phyloP scores from a whole-genome alignment of 2,888 invertebrate genomes.

The Hypena proboscidalis region DNA sequence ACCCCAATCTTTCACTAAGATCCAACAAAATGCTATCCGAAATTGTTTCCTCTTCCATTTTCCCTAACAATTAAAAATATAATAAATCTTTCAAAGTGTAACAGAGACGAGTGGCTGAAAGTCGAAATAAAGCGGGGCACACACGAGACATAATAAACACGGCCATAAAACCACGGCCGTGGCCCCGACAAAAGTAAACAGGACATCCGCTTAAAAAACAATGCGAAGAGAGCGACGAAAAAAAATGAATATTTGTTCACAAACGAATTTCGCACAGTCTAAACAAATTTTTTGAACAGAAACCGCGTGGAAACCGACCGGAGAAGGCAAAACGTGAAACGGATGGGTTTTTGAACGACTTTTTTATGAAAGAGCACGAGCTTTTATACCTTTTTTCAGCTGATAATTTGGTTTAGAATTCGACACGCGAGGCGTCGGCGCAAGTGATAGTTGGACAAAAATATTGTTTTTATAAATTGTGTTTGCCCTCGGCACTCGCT shows the following conservation, averaged over 20 bases:
- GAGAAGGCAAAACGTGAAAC: constrained; percentile 41
- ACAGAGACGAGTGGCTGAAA: constrained; percentile 44
- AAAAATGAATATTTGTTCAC: constrained; percentile 64
- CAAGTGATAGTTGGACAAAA: constrained; percentile 28
- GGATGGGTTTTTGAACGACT: constrained; percentile 51
- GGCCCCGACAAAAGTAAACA: constrained; percentile 62
- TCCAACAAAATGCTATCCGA: constrained; percentile 30
- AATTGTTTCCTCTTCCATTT: constrained; percentile 27
- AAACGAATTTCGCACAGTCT: constrained; percentile 65
- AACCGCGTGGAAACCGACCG: constrained; percentile 54
- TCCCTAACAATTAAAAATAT: constrained; percentile 41
- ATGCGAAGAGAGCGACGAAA: constrained; percentile 54
- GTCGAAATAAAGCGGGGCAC: constrained; percentile 42
- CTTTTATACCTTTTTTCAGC: constrained; percentile 43
- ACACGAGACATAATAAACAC: constrained; percentile 55
- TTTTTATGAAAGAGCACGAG: constrained; percentile 49
- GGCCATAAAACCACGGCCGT: constrained; percentile 54
- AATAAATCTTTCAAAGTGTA: constrained; percentile 54
- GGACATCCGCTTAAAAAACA: constrained; percentile 71
- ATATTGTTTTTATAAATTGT: constrained; percentile 25
- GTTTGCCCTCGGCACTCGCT: constrained; percentile 10
- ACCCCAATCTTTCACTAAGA: neutral
- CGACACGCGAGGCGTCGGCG: constrained; percentile 36
- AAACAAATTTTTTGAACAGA: constrained; percentile 63
- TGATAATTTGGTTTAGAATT: constrained; percentile 51